Evolutionary conservation across 2,888 invertebrate species (phyloP).

Genomic region (Oscheius sp.): DNA sequence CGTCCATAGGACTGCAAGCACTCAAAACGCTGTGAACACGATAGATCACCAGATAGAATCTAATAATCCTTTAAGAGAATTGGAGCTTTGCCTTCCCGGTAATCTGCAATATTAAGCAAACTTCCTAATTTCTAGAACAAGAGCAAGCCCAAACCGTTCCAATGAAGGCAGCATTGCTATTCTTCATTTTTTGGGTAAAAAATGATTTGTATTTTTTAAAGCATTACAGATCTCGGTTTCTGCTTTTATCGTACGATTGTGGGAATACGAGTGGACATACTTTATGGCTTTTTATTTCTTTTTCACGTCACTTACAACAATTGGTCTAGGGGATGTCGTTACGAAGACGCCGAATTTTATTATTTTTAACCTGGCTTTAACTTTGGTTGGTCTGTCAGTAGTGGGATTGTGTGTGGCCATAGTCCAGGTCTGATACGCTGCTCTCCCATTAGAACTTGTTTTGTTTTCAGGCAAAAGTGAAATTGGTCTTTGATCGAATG

Average conservation of each 20-base stretch:
- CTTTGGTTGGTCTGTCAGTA: slow-evolving; percentile 58
- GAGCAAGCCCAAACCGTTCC: slow-evolving; percentile 63
- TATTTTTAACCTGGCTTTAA: slow-evolving; percentile 61
- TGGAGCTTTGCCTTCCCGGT: slow-evolving; percentile 54
- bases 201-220: not conserved
- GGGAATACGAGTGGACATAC: slow-evolving; percentile 66
- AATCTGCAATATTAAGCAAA: no score
- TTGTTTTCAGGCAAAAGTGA: slow-evolving; percentile 55
- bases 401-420: slow-evolving; percentile 62
- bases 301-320: slow-evolving; percentile 65
- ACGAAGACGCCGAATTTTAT: slow-evolving; percentile 64
- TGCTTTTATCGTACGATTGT: slow-evolving; percentile 45
- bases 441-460: not conserved
- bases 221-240: slow-evolving; percentile 52
- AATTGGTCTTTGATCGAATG: slow-evolving; percentile 60
- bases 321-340: slow-evolving; percentile 63
- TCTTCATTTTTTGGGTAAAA: slow-evolving; percentile 61
- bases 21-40: slow-evolving; percentile 38
- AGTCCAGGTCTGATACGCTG: slow-evolving; percentile 44
- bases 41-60: slow-evolving; percentile 62
- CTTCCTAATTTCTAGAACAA: no score
- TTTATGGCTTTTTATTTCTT: slow-evolving; percentile 66
- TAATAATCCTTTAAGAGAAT: slow-evolving; percentile 47
- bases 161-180: slow-evolving; percentile 59
- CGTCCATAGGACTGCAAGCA: slow-evolving; percentile 48